Conservation (phyloP, 2,113 vertebrate species). For the Grantiella picta region DNA sequence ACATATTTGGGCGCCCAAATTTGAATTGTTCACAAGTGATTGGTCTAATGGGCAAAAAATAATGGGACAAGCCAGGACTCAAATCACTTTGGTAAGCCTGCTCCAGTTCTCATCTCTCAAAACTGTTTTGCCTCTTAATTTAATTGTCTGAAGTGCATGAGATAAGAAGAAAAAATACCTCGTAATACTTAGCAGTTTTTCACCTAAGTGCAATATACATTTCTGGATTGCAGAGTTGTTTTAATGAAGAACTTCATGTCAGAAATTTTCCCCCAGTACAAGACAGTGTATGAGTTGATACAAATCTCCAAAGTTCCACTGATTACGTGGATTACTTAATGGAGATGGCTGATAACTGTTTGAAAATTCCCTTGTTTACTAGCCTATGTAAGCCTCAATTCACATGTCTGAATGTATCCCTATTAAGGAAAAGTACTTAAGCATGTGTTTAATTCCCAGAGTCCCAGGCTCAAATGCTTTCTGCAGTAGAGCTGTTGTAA, state of each 20-base stretch:
- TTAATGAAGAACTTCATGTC: neutral
- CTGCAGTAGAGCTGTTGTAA: neutral
- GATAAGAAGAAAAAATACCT: neutral
- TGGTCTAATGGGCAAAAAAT: neutral
- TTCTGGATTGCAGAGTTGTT: neutral
- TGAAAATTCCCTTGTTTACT: constrained; percentile 31
- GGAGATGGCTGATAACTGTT: neutral
- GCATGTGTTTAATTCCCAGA: constrained; percentile 46
- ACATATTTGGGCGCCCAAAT: neutral
- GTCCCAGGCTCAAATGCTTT: constrained; percentile 16
- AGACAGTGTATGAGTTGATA: neutral
- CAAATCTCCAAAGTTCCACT: neutral
- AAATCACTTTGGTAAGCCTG: neutral
- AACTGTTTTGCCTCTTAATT: neutral
- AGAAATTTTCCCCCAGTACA: neutral
- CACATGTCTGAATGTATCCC: neutral
- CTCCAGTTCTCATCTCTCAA: neutral
- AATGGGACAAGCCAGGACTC: neutral
- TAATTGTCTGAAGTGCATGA: neutral
- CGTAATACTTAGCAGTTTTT: neutral
- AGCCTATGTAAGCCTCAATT: neutral
- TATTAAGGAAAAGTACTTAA: constrained; percentile 46
- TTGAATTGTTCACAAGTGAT: neutral
- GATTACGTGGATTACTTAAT: neutral
- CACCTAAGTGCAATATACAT: neutral